phyloP scores from a whole-genome alignment of 2,113 vertebrate genomes.

The Sphyrna mokarran region DNA sequence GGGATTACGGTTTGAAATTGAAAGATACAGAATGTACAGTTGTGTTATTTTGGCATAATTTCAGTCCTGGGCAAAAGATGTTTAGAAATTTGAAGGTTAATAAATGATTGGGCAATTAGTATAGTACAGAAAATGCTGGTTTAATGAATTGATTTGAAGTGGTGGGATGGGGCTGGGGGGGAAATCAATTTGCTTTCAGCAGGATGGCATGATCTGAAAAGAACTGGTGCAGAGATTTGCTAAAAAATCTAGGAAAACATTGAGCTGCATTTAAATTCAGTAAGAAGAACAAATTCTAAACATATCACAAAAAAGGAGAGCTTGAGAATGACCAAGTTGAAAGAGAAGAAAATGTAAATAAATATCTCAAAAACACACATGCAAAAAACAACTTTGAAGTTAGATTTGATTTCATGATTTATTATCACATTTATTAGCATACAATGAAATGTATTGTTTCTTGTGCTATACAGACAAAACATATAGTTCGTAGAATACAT shows the following conservation, averaged over 20 bases:
- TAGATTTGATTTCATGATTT: neutral
- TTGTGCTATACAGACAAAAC: too few relatives aligned
- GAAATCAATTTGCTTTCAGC: neutral
- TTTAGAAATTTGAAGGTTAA: neutral
- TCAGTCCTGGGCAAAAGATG: neutral
- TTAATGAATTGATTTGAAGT: neutral
- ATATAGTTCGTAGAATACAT: too few relatives aligned
- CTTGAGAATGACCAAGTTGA: neutral
- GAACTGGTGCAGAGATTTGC: neutral
- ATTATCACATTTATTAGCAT: too few relatives aligned
- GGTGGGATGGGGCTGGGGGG: neutral
- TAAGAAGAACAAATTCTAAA: neutral
- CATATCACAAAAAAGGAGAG: too few relatives aligned
- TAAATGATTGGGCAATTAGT: conserved; percentile 8
- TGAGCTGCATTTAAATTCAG: neutral
- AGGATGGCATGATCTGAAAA: neutral
- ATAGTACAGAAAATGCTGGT: neutral
- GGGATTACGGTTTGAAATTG: neutral
- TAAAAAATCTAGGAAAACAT: too few relatives aligned
- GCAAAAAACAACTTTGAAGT: neutral
- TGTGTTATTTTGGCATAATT: neutral
- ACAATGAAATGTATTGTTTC: too few relatives aligned
- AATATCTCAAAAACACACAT: neutral
- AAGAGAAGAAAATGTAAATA: neutral
- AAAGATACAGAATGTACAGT: neutral